Base-by-base conservation (phyloP, 2,113 vertebrate genomes). In the Uria aalge region DNA sequence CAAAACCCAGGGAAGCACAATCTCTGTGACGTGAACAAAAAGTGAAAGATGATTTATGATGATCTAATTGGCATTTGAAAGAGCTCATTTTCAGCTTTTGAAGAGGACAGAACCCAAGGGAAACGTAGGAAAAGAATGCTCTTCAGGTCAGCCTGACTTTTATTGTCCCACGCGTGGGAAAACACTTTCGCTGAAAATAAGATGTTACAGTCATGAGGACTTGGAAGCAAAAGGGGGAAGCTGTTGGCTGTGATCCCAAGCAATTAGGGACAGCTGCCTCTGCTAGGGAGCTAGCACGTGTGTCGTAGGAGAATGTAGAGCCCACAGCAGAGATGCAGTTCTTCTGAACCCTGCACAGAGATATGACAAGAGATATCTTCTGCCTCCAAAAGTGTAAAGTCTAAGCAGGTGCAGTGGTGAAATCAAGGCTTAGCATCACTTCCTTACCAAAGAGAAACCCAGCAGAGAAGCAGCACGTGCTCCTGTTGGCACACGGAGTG, bases 181-280 rank as follows among this genome's bases (percentile, higher is more conserved):
- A 94, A 47, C n/a, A 55, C 38, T 40, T 72, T 30, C 0, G 0
- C 56, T 67, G 83, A 66, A 94, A 95, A 94, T 66, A 95, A 80
- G 71, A 96, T 59, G 83, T 84, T 81, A 66, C 59, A 94, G 91
- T 91, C 83, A 87, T 67, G 64, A 91, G 68, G 68, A 92, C 59
- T 86, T 96, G 92, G 92, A 97, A 84, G 32, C 41, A 94, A 88
- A 92, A 74, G 11, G 80, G 89, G 76, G 38, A 95, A 94, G 84
- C 45, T 40, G 86, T 56, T 95, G 89, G 91, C 89, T 62, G 79
- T 67, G 83, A 91, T 95, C 41, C 86, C 82, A 41, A 80, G 74
- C 72, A 91, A 55, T 38, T 24, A 86, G 80, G 86, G 91, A 74
- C 79, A 94, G 89, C 96, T 95, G 94, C 79, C 91, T 94, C 71